Evolutionary conservation across 2,113 vertebrate genomes (phyloP), one percentile per base, ranked within the genome.

Genomic region (Ivindomyrus marchei): DNA sequence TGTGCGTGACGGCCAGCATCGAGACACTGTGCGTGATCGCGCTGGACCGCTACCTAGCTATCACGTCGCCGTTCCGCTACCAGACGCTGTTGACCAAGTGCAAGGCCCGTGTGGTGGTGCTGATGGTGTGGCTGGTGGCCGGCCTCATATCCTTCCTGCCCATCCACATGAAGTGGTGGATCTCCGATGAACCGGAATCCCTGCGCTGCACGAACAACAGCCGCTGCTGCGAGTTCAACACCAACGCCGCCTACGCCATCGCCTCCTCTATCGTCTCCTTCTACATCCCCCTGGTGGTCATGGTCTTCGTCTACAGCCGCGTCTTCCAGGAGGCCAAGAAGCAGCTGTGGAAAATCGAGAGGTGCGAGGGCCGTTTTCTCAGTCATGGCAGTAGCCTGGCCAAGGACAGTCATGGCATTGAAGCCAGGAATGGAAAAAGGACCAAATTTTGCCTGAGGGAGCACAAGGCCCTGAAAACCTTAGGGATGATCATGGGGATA

Each of bases 401-500:
- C 17, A 96, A 92, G 93, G 93, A 95, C 88, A 96, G 93, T 90
- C 95, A 94, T 1, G 91, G 93, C 88, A 91, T 90, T 86, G 88
- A 95, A 93, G 91, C 92, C 0, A 93, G 95, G 74, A 94, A 93
- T 0, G 91, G 92, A 3, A 94, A 93, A 58, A 92, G 92, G 11
- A 94, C 92, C 90, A 98, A 97, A 93, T 98, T 99, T 92, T 96
- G 94, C 92, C 89, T 99, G 90, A 99, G 97, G 92, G 98, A 99
- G 84, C 98, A 99, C 92, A 99, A 99, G 92, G 98, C 98, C 50
- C 95, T 99, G 53, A 99, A 98, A 93, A 99, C 98, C 1, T 90
- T 99, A 77, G 98, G 98, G 88, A 98, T 99, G 94, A 99, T 99
- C 93, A 99, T 99, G 98, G 98, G 98, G 89, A 98, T 96, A 1